Base-by-base conservation (phyloP, 2,888 invertebrate species). In the Pollenia amentaria region DNA sequence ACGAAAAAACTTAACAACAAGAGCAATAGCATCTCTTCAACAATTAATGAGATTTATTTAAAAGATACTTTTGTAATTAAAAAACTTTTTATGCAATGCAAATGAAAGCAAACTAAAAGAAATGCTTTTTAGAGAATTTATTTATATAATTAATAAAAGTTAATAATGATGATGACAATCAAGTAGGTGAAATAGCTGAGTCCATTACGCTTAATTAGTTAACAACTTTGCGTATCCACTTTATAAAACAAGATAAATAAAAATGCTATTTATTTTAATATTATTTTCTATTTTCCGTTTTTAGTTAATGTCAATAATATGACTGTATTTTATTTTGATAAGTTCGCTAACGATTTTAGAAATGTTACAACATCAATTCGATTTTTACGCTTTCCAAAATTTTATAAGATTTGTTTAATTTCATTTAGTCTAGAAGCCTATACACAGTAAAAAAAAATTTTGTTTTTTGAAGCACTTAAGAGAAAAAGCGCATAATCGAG, bases 31-130 rank as follows among this genome's bases (percentile, higher is more conserved):
- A 62, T 48, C 76, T 62, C 69, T 82, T 76, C 46, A 70, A 55
- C 44, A 53, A 76, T 76, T 82, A 76, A 62, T 76, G 69, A 69
- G 69, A 76, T 76, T 82, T 82, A 67, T 21, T 81, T 75, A 18
- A 82, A 82, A 69, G 67, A 67, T 75, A 51, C 81, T 69, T 73
- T 51, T 55, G 69, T 69, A 46, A 53, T 53, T 51, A 16, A 64
- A 75, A 18, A 14, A 14, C 46, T 38, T 82, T 69, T 69, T 18
- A 38, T 3, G 48, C 18, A 65, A 65, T 73, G 40, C 64, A 78
- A 70, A 53, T 65, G 38, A 65, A 77, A 67, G 14, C 29, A 77
- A 44, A 64, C 64, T 44, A 16, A 64, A 76, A 16, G 12, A 67
- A 51, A 40, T 42, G 42, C 10, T 76, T 14, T 40, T n/a, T 64